Evolutionary conservation across 2,888 invertebrate species (phyloP).

Genomic region (Hypercompe scribonia): DNA sequence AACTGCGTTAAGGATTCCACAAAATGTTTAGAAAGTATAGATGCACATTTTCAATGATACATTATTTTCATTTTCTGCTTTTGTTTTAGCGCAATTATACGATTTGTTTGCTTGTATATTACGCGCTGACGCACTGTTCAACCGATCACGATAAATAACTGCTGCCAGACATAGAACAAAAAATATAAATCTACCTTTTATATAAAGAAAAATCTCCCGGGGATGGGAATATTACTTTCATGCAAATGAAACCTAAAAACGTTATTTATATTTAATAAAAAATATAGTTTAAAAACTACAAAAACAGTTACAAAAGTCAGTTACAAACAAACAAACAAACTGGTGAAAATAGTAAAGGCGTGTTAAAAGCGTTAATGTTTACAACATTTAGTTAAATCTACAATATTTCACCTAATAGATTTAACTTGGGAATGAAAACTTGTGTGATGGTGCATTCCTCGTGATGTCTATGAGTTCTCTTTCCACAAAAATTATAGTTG

Average conservation of each 20-base stretch:
- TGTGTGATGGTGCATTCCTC: not conserved
- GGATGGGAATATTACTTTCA: not conserved
- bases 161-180: not conserved
- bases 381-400: not conserved
- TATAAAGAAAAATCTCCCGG: not conserved
- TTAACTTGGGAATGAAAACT: not conserved
- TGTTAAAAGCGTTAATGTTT: too few species aligned
- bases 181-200: not conserved
- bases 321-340: too few species aligned
- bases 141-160: not conserved
- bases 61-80: not conserved
- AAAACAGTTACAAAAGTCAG: too few species aligned
- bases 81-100: not conserved
- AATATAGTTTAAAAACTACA: too few species aligned
- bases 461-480: not conserved
- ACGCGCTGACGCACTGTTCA: not conserved
- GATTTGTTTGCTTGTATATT: not conserved
- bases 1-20: slow-evolving; percentile 7
- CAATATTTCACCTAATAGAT: not conserved
- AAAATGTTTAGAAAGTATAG: not conserved
- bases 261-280: too few species aligned
- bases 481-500: not conserved
- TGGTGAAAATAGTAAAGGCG: too few species aligned
- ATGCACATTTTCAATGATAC: not conserved
- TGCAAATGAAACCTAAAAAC: too few species aligned